Conservation (phyloP, 2,888 invertebrate species). For the Aphidoletes aphidimyza region DNA sequence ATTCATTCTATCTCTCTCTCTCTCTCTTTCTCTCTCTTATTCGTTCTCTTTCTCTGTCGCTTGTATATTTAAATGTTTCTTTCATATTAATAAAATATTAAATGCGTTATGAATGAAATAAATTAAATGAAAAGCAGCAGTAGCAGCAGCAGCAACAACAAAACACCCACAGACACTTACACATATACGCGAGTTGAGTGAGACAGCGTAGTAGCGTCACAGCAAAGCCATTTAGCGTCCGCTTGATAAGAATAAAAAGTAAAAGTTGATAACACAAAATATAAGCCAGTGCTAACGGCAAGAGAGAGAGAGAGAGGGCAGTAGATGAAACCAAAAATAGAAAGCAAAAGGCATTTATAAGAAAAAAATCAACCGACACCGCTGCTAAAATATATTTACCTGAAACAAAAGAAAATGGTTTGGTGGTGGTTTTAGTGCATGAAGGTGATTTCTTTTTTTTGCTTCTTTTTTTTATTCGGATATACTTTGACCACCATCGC, state of each 20-base stretch:
- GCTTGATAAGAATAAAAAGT: conserved; percentile 43
- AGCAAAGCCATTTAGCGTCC: conserved; percentile 12
- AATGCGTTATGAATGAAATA: conserved; percentile 47
- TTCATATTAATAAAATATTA: conserved; percentile 49
- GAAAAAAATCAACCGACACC: not conserved
- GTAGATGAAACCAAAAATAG: not conserved
- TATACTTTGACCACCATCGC: conserved; percentile 19
- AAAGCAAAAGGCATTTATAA: conserved; percentile 44
- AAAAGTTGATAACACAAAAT: not conserved
- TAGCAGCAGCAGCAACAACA: not conserved
- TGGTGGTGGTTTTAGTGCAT: conserved; percentile 42
- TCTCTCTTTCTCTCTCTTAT: too few species aligned
- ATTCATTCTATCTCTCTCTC: too few species aligned
- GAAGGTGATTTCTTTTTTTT: not conserved
- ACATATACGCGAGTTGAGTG: too few species aligned
- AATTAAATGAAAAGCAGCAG: conserved; percentile 9
- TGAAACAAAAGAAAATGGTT: conserved; percentile 38
- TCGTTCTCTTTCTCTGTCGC: not conserved
- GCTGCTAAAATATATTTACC: conserved; percentile 44
- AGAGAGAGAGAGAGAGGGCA: not conserved
- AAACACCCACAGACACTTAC: not conserved
- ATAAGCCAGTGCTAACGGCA: too few species aligned
- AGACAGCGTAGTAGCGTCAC: too few species aligned
- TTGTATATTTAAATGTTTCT: conserved; percentile 21
- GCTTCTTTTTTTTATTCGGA: not conserved